Evolutionary conservation across 64 coral and sea anemone species (phyloP).

Genomic region (Orbicella faveolata): DNA sequence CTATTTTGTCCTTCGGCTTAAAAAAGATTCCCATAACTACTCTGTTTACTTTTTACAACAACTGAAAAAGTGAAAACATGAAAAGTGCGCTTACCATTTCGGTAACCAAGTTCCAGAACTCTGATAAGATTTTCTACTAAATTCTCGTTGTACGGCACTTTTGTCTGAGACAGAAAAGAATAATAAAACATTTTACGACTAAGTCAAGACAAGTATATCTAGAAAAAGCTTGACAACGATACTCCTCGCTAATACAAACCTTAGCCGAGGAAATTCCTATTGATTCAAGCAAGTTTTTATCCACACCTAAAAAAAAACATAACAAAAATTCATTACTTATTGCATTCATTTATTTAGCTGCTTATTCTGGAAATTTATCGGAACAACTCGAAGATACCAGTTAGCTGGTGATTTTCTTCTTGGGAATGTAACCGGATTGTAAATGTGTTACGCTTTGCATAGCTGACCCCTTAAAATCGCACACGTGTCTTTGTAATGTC

Average conservation of each 20-base stretch:
- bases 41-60: background rate
- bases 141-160: slow-evolving; percentile 77
- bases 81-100: slow-evolving; percentile 62
- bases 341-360: too few relatives aligned
- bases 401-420: too few relatives aligned
- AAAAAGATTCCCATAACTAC: too few relatives aligned
- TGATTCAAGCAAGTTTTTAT: slow-evolving; percentile 63
- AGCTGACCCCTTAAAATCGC: too few relatives aligned
- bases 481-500: too few relatives aligned
- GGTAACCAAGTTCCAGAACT: slow-evolving; percentile 79
- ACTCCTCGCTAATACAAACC: slow-evolving; percentile 22
- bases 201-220: background rate
- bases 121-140: slow-evolving; percentile 80
- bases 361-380: too few relatives aligned
- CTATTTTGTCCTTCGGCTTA: too few relatives aligned
- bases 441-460: too few relatives aligned
- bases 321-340: too few relatives aligned
- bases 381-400: too few relatives aligned
- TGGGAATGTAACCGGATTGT: too few relatives aligned
- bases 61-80: background rate
- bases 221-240: too few relatives aligned
- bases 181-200: background rate
- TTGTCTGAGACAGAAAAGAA: slow-evolving; percentile 39
- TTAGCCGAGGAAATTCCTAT: slow-evolving; percentile 74
- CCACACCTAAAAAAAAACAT: slow-evolving; percentile 53